Evolutionary conservation across 1,140 invertebrate genomes (phyloP), one percentile per base, ranked within the genome.

Genomic region (Drosophila saltans): DNA sequence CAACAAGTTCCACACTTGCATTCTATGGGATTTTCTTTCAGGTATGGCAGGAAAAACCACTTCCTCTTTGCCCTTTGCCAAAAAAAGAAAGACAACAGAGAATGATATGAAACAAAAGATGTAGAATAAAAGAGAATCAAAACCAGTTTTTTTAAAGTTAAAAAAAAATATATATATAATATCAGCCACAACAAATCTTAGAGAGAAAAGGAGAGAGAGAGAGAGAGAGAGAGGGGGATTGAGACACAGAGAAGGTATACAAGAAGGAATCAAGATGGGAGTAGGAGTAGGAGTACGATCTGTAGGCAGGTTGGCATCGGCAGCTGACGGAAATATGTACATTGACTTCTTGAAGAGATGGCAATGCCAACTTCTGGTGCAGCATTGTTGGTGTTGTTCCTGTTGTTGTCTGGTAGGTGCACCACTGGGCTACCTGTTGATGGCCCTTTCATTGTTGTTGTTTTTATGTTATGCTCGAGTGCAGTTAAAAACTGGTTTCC

Each of bases 381-480:
- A 48, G 62, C 83, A 30, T 48, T 43, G 43, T 21, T 36, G 33
- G 3, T 11, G 33, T 30, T 48, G 48, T 72, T 43, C 40, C n/a
- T 33, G 28, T 2, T 9, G 33, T 30, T 48, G 48, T 75, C 73
- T 80, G 78, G 3, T 86, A 81, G 83, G 82, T 86, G 83, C 82
- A 86, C 80, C 82, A 86, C 78, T 86, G 83, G 80, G 76, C 88
- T 86, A 86, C 82, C 82, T 86, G 82, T 86, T 86, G 82, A 84
- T 84, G 69, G 48, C 73, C 52, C 64, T 66, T 64, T 56, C 72
- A 41, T 41, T 73, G 62, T 45, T 56, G 48, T 43, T 61, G 43
- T 10, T 69, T 6, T 52, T 45, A 36, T 55, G 64, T 69, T 80
- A 69, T 73, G 63, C 59, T 66, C 56, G 76, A 72, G 48, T 72